A percentile compares a stretch with the other conserved stretches of the same genome.
These are phyloP conservation scores for Manis pentadactyla DNA, from an alignment of 2,797 vertebrate species.

Conservation along the genomic window DNA sequence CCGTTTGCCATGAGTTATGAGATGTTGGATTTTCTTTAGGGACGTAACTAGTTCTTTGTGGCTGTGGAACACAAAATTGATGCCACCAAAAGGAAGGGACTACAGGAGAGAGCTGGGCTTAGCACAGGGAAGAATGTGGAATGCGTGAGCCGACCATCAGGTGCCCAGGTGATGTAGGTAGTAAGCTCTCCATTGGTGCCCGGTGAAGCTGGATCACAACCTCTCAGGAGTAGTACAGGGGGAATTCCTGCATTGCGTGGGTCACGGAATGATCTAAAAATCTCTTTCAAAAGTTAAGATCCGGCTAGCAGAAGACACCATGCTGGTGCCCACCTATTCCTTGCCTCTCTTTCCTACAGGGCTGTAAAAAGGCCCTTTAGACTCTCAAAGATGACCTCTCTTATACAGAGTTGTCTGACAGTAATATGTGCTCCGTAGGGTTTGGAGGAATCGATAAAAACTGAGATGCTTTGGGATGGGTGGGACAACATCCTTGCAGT, in stretches of 20 bases:
- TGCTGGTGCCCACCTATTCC: not conserved
- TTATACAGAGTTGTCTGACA: not conserved
- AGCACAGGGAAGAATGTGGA: not conserved
- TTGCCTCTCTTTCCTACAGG: not conserved
- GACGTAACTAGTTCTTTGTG: not conserved
- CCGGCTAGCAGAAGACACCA: not conserved
- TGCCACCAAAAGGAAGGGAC: not conserved
- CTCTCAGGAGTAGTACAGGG: not conserved
- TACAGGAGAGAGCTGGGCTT: not conserved
- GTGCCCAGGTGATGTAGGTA: accelerated
- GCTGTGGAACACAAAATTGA: not conserved
- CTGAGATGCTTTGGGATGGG: not conserved
- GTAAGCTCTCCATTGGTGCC: not conserved
- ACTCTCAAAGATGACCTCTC: not conserved
- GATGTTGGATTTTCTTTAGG: conserved; percentile 13
- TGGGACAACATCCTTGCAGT: not conserved
- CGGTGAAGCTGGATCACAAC: not conserved
- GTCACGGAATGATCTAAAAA: not conserved
- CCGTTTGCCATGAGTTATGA: not conserved
- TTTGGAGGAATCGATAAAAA: not conserved
- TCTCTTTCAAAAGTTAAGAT: not conserved
- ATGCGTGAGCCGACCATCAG: not conserved
- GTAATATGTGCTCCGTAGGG: not conserved
- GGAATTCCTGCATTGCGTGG: not conserved
- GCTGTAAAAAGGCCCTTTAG: not conserved